Percentiles rank a stretch among this genome's conserved stretches.
Evolutionary conservation across 2,888 invertebrate genomes (phyloP).

Genomic region (Branchellion lobata): DNA sequence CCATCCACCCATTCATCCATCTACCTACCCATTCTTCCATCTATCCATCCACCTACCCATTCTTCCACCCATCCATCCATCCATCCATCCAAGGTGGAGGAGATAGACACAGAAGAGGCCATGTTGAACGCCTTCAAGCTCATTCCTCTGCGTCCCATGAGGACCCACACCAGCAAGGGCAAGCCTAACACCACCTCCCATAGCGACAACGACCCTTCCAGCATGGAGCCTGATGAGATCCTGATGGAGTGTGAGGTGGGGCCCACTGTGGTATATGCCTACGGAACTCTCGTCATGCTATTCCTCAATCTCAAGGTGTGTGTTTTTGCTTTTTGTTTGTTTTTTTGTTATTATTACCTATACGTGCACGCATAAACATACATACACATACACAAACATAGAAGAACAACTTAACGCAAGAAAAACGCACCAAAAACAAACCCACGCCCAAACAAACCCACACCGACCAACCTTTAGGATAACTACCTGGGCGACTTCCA

Average conservation of each 20-base stretch:
- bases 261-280: conserved; percentile 84
- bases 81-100: too few species aligned
- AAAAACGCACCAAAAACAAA: too few species aligned
- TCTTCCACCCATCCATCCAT: too few species aligned
- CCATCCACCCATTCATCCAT: too few species aligned
- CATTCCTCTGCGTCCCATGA: conserved; percentile 49
- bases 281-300: conserved; percentile 77
- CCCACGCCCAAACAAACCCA: too few species aligned
- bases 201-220: conserved; percentile 79
- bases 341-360: too few species aligned
- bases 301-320: conserved; percentile 49
- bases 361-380: too few species aligned
- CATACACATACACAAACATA: too few species aligned
- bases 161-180: conserved; percentile 40
- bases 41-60: too few species aligned
- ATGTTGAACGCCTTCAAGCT: conserved; percentile 86
- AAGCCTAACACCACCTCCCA: conserved; percentile 21
- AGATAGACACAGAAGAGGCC: conserved; percentile 72
- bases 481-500: conserved; percentile 97
- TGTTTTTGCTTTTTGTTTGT: neutral
- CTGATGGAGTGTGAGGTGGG: conserved; percentile 90
- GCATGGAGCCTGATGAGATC: conserved; percentile 82
- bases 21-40: too few species aligned
- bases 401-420: too few species aligned
- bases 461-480: too few species aligned